Base-by-base conservation (phyloP, 2,888 invertebrate species). In the Leptinotarsa haldemani region DNA sequence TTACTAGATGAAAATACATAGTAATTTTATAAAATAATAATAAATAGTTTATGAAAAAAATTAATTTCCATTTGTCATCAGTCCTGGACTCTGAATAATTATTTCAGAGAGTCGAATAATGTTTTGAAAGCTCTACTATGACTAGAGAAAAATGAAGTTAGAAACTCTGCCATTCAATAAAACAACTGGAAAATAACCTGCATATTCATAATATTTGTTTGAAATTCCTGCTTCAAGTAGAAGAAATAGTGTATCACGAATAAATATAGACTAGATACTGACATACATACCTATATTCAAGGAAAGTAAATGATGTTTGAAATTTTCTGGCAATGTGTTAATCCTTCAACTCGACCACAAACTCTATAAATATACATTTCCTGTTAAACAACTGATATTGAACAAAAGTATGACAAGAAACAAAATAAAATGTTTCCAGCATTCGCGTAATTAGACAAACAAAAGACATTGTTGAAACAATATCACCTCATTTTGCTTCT, bases 351-450 rank as follows among this genome's bases (percentile, higher is more conserved):
- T 61, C 16, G n/a, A 40, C 61, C 30, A 40, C 30, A 61, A 30
- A 15, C 9, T n/a, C 25, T 22, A 30, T 61, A 61, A 61, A 61
- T 61, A 40, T 61, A 61, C 30, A 61, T 30, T 61, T 61, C 61
- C 61, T 61, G 61, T n/a, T 61, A n/a, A 61, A 25, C 16, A 15
- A 61, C 30, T 61, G 12, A n/a, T 61, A 61, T 9, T n/a, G 7
- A 5, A 56, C 22, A 56, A 56, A 56, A 56, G 5, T 15, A 22
- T 20, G 12, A 22, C 18, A 22, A 30, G 30, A 7, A 30, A 30
- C 30, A 30, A 30, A 30, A 30, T 30, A 30, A 30, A 30, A 30
- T 7, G 30, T 30, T 30, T 30, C 1, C 7, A 40, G 40, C 40
- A 40, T 7, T 40, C 9, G 40, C 12, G 9, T 40, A 12, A 12